Evolutionary conservation across 2,113 vertebrate genomes (phyloP).

Genomic region (Apteryx mantelli): DNA sequence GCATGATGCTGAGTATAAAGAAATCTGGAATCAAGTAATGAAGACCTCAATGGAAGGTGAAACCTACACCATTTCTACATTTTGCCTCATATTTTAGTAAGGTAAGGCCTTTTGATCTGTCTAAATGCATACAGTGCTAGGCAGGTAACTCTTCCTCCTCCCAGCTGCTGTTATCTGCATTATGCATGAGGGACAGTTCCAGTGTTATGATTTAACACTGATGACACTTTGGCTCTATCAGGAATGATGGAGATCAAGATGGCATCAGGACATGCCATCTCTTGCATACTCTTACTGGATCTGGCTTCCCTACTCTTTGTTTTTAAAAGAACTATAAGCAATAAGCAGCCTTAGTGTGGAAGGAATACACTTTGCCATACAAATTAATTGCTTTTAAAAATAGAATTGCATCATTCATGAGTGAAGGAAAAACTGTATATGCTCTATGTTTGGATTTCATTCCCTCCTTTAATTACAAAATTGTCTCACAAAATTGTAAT

Average conservation of each 20-base stretch:
- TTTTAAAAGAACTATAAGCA: neutral
- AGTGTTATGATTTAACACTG: neutral
- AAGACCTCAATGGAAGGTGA: neutral
- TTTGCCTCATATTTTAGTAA: neutral
- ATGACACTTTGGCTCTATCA: neutral
- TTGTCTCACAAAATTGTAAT: neutral
- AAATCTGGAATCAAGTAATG: neutral
- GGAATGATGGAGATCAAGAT: neutral
- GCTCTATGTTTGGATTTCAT: slow-evolving; percentile 30
- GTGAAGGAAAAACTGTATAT: slow-evolving; percentile 20
- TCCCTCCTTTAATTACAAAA: neutral
- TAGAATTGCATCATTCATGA: neutral
- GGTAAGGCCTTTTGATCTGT: neutral
- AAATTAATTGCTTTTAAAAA: slow-evolving; percentile 37
- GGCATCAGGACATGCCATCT: neutral
- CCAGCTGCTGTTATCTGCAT: neutral
- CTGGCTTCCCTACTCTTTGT: neutral
- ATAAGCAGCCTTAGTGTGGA: neutral
- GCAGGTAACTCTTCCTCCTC: neutral
- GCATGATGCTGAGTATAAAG: neutral
- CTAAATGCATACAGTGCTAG: neutral
- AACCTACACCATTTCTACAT: neutral
- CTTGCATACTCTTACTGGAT: neutral
- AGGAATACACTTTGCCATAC: neutral
- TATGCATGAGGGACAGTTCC: neutral